Percentiles rank a stretch among this genome's conserved stretches.
These are phyloP conservation scores for Lophius americanus DNA, from an alignment of 2,797 vertebrate species.

Conservation along the genomic window DNA sequence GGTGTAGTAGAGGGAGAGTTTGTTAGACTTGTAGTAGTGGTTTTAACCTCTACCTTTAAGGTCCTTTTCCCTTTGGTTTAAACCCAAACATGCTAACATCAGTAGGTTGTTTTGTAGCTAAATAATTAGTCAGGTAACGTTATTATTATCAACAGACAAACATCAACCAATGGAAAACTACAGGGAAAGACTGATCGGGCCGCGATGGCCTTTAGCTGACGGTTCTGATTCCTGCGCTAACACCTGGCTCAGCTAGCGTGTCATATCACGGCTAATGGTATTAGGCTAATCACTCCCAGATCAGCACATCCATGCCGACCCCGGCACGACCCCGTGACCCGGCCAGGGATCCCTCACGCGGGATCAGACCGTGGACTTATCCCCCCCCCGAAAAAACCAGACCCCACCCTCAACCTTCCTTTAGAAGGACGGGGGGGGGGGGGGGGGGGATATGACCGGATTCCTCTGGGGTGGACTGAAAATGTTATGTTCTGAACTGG, in stretches of 20 bases:
- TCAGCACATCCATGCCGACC: conserved; percentile 68
- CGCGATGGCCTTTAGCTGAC: conserved; percentile 13
- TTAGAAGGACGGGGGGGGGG: conserved; percentile 1
- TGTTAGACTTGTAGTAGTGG: too few relatives aligned
- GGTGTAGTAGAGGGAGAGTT: too few relatives aligned
- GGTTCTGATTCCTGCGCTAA: conserved; percentile 32
- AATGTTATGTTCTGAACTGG: conserved; percentile 37
- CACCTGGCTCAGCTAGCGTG: conserved; percentile 70
- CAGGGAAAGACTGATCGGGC: conserved; percentile 3
- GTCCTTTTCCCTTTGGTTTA: too few relatives aligned
- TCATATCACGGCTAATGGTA: conserved; percentile 70
- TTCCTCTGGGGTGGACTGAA: conserved; percentile 33
- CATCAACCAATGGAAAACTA: too few relatives aligned
- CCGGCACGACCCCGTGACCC: conserved; percentile 56
- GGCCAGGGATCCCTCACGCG: conserved; percentile 49
- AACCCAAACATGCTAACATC: too few relatives aligned
- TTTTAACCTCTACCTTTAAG: too few relatives aligned
- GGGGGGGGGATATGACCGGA: conserved; percentile 36
- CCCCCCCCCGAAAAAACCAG: conserved; percentile 39
- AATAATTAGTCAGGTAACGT: too few relatives aligned
- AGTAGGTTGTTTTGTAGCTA: too few relatives aligned
- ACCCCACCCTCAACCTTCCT: conserved; percentile 43
- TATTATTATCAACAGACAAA: too few relatives aligned
- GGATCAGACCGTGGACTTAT: conserved; percentile 65
- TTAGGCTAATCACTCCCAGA: conserved; percentile 74